Base-by-base conservation (phyloP, 2,888 invertebrate genomes). In the Parnassius mnemosyne region DNA sequence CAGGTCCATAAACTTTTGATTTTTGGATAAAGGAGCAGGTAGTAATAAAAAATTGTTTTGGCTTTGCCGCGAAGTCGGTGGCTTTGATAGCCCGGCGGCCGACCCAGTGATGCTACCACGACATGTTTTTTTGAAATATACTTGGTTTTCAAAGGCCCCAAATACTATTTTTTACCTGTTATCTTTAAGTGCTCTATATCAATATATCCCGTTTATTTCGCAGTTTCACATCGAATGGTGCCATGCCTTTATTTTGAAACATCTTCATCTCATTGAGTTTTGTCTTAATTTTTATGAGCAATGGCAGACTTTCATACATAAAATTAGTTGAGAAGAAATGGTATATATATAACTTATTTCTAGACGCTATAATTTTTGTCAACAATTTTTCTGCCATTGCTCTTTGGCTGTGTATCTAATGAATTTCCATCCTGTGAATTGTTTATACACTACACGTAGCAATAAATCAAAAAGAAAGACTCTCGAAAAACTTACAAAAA, bases 91-190 rank as follows among this genome's bases (percentile, higher is more conserved):
- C 34, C 34, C 16, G 16, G 16, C 16, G 16, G 34, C 71, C 75
- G 41, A 43, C 55, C 63, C 73, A 72, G 73, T 69, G 66, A 61
- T 71, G 79, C 85, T 89, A 89, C 87, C 89, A 90, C 88, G 87
- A 85, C 84, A 83, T 72, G 80, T 77, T 81, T 86, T n/a, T 85
- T 79, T 79, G 80, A 87, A 84, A 86, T 83, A 84, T 84, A 68
- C 70, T 79, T 78, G 80, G 79, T 83, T 86, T 84, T 83, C 80
- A 74, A 80, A 78, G 77, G 76, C 76, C 71, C 68, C 64, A 62
- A 66, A 60, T 66, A 52, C 61, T 61, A 59, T 63, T 63, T 47
- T 52, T 42, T 42, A 69, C 69, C 76, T 77, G 74, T 78, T 77
- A 76, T 79, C 77, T 79, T 79, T 82, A 80, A 83, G 75, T 81